Evolutionary conservation across 2,888 invertebrate species (phyloP).

Genomic region (Coremacera marginata): DNA sequence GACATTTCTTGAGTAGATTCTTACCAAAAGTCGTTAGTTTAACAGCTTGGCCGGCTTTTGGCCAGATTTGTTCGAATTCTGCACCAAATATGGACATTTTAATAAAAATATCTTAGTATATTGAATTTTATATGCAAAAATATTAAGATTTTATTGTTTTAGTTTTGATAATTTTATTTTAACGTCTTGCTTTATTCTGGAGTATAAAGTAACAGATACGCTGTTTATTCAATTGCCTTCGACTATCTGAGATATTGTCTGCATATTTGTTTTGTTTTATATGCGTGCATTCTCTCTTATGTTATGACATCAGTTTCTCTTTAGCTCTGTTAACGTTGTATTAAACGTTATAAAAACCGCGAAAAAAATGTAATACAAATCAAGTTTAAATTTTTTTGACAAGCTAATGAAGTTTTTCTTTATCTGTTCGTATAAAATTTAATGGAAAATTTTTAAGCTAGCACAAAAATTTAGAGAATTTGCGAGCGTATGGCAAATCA

Average conservation of each 20-base stretch:
- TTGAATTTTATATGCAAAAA: slow-evolving; percentile 4
- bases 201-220: not conserved
- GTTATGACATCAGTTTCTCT: too few species aligned
- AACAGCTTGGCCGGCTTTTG: slow-evolving; percentile 42
- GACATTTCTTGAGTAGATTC: slow-evolving; percentile 54
- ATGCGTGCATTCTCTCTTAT: too few species aligned
- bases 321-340: too few species aligned
- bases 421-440: too few species aligned
- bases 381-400: too few species aligned
- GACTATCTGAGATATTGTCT: not conserved
- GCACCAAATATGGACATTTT: slow-evolving; percentile 59
- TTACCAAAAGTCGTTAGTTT: slow-evolving; percentile 53
- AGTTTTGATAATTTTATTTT: not conserved
- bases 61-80: slow-evolving; percentile 58
- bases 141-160: not conserved
- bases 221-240: not conserved
- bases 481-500: too few species aligned
- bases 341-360: too few species aligned
- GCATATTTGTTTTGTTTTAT: too few species aligned
- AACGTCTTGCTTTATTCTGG: not conserved
- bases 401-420: too few species aligned
- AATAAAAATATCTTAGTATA: slow-evolving; percentile 30
- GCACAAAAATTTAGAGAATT: too few species aligned
- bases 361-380: too few species aligned
- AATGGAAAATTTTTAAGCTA: too few species aligned